phyloP scores from a whole-genome alignment of 2,888 invertebrate species.

The Saturnia japonica region DNA sequence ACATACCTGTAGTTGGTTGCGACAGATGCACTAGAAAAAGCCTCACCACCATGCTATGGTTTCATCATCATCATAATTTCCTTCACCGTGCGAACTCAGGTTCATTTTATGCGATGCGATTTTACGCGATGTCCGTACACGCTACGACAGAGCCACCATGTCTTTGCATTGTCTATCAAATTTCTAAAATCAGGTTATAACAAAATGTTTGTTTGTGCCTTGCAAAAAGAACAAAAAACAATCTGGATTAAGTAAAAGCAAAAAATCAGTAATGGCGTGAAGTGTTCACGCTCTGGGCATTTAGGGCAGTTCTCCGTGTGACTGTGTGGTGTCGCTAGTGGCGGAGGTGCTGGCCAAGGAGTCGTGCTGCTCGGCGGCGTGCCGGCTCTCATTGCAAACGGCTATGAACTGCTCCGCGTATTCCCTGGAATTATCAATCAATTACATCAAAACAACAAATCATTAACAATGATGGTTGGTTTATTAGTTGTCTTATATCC shows the following conservation, averaged over 20 bases:
- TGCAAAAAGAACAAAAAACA: neutral
- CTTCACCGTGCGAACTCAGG: too few relatives aligned
- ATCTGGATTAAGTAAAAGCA: too few relatives aligned
- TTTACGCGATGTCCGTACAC: too few relatives aligned
- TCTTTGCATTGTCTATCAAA: too few relatives aligned
- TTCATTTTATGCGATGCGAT: too few relatives aligned
- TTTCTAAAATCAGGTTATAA: neutral
- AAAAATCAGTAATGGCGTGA: neutral
- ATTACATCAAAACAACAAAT: neutral
- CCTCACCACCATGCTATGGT: too few relatives aligned
- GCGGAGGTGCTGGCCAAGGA: constrained; percentile 65
- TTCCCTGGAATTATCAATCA: constrained; percentile 57
- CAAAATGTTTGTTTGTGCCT: neutral
- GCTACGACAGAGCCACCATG: too few relatives aligned
- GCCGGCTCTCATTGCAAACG: constrained; percentile 81
- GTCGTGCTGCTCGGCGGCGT: constrained; percentile 72
- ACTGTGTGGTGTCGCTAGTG: constrained; percentile 58
- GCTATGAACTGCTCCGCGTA: constrained; percentile 85
- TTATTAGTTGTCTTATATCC: neutral
- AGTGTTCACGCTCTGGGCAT: constrained; percentile 24
- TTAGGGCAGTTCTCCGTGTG: constrained; percentile 35
- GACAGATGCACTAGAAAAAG: too few relatives aligned
- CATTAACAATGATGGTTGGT: neutral
- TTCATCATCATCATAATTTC: too few relatives aligned
- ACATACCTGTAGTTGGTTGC: too few relatives aligned